Evolutionary conservation across 2,888 invertebrate species (phyloP), one percentile per base, ranked within the genome.

Genomic region (Euplagia quadripunctaria): DNA sequence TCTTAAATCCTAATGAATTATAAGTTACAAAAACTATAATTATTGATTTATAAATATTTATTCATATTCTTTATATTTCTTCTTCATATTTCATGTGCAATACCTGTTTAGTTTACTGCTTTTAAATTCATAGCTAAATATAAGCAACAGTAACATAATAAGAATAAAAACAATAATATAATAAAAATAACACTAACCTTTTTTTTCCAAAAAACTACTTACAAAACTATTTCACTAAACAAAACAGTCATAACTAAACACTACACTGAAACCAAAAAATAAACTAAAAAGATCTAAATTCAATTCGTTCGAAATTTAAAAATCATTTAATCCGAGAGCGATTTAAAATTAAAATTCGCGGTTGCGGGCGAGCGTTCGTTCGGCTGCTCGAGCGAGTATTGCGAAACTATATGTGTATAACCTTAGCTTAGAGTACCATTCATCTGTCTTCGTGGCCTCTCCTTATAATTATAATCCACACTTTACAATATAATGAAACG

Each of bases 401-500:
- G 85, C 84, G 85, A 86, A 85, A 86, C 82, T 81, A 74, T 73
- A 76, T 74, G 72, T 71, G 74, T 78, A 74, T 85, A 86, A 85
- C 85, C 86, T 86, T 86, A 84, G 51, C 74, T 78, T 73, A 43
- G 65, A 70, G 74, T 70, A 74, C 82, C 85, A 83, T 83, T 82
- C 84, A 83, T 82, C 84, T 84, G 77, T 75, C 82, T 76, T 76
- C 63, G 70, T 71, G 81, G 78, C 84, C 82, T 84, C 76, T 75
- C 71, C 72, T 74, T 73, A 78, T 82, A 80, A 80, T 79, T 80
- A 80, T 85, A 81, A 83, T 81, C 79, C 74, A 82, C 42, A 68
- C 67, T 71, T 67, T 5, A 67, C 52, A 55, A 64, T 49, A 52
- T 58, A 70, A 41, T 42, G 61, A 49, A 68, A 55, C 58, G 20